Conservation (phyloP, 2,797 vertebrate species). For the Caiman crocodilus region DNA sequence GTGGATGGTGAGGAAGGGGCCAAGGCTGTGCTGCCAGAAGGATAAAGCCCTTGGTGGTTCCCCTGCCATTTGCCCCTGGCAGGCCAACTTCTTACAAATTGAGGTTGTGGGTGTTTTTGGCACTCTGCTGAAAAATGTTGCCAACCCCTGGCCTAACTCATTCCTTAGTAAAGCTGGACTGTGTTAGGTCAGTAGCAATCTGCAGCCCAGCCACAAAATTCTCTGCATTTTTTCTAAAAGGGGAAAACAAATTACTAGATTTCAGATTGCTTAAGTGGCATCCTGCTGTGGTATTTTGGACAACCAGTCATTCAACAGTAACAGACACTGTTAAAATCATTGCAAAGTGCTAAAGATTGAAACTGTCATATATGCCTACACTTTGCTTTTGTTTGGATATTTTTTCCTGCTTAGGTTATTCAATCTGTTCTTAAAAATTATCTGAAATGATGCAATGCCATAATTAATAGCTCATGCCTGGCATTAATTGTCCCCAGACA, state of each 20-base stretch:
- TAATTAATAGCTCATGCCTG: not conserved
- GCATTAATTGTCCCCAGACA: not conserved
- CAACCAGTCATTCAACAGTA: not conserved
- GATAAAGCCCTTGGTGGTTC: no score
- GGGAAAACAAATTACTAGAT: not conserved
- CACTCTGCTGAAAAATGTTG: no score
- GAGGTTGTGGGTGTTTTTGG: no score
- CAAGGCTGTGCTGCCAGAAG: no score
- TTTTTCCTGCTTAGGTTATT: not conserved
- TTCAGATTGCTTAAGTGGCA: not conserved
- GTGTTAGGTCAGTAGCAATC: not conserved
- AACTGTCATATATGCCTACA: not conserved
- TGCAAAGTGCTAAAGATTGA: not conserved
- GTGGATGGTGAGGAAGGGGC: no score
- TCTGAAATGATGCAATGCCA: not conserved
- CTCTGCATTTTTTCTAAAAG: not conserved
- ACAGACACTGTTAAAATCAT: not conserved
- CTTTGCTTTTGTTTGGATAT: not conserved
- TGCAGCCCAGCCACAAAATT: not conserved
- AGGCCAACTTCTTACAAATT: no score
- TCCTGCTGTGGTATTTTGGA: not conserved
- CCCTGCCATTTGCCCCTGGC: not conserved
- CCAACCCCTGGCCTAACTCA: not conserved
- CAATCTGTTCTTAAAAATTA: no score
- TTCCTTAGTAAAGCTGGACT: not conserved